Base-by-base conservation (phyloP, 2,113 vertebrate genomes). In the Chionodraco myersi region DNA sequence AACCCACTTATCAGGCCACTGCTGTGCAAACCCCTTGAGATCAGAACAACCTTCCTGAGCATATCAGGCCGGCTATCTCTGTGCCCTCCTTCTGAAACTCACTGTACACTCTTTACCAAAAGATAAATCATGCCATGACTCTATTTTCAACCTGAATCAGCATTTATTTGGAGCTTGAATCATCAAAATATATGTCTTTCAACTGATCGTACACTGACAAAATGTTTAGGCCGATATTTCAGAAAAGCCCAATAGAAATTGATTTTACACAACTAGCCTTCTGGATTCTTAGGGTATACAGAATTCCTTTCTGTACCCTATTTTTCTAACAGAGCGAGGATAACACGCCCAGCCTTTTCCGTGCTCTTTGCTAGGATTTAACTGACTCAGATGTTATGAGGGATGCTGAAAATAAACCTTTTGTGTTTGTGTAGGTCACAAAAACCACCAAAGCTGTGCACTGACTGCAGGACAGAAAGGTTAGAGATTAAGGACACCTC, bases 1-100 rank as follows among this genome's bases (percentile, higher is more conserved):
- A 88, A 78, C 68, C 80, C 78, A 80, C 75, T 85, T 79, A 88
- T 76, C 77, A 71, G 72, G 72, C 61, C 80, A 54, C 51, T 78
- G 79, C 68, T 82, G 75, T 73, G 57, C 16, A 53, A 83, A 44
- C 23, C 81, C 66, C 76, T 0, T 7, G 84, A 82, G 85, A 85
- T 82, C 54, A 56, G 47, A 75, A 88, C 72, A 84, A 76, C 84
- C 67, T 84, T 85, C 63, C 80, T 30, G 44, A 61, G 57, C 58
- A 75, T 83, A 83, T 84, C 69, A 79, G 44, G 45, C 67, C 18
- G 21, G 5, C 53, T 26, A 77, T 65, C 73, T 88, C 15, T 14
- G 30, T 80, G 73, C 68, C 73, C 73, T 83, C 49, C 14, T 79
- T 72, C 66, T 72, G 61, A 80, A 69, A 76, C 36, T 62, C 54